Evolutionary conservation across 2,888 invertebrate species (phyloP).

Genomic region (Asteroscopus sphinx): DNA sequence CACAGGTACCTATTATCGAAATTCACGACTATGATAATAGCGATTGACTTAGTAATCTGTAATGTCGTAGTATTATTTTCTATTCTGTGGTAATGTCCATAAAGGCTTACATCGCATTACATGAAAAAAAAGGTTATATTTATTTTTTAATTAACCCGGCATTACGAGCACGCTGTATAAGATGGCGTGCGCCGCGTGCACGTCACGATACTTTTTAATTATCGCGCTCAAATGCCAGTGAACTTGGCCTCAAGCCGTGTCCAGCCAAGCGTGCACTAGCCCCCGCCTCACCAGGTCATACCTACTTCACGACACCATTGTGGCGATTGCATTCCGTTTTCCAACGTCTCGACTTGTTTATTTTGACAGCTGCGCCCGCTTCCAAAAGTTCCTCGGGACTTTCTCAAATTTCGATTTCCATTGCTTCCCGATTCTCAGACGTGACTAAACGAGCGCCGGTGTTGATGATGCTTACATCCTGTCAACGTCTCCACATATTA

Average conservation of each 20-base stretch:
- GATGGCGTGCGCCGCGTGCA: slow-evolving; percentile 85
- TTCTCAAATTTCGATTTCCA: slow-evolving; percentile 31
- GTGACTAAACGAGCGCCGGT: slow-evolving; percentile 10
- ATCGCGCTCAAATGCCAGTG: slow-evolving; percentile 89
- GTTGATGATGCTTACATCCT: slow-evolving; percentile 7
- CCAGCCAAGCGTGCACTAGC: slow-evolving; percentile 76
- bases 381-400: slow-evolving; percentile 11
- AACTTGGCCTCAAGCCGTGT: slow-evolving; percentile 87
- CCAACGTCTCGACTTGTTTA: slow-evolving; percentile 57
- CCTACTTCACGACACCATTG: slow-evolving; percentile 83
- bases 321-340: slow-evolving; percentile 68
- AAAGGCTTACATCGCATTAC: slow-evolving; percentile 24
- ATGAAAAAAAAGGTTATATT: slow-evolving; percentile 54
- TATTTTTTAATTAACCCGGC: slow-evolving; percentile 62
- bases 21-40: slow-evolving; percentile 9
- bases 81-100: no score
- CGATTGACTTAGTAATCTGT: slow-evolving; percentile 5
- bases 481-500: slow-evolving; percentile 6
- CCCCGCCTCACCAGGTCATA: slow-evolving; percentile 84
- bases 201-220: slow-evolving; percentile 90
- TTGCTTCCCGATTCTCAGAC: slow-evolving; percentile 2
- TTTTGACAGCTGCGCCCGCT: slow-evolving; percentile 57
- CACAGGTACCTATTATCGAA: slow-evolving; percentile 10
- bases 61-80: no score
- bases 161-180: slow-evolving; percentile 74